Evolutionary conservation across 2,113 vertebrate species (phyloP).

Genomic region (Okapia johnstoni): DNA sequence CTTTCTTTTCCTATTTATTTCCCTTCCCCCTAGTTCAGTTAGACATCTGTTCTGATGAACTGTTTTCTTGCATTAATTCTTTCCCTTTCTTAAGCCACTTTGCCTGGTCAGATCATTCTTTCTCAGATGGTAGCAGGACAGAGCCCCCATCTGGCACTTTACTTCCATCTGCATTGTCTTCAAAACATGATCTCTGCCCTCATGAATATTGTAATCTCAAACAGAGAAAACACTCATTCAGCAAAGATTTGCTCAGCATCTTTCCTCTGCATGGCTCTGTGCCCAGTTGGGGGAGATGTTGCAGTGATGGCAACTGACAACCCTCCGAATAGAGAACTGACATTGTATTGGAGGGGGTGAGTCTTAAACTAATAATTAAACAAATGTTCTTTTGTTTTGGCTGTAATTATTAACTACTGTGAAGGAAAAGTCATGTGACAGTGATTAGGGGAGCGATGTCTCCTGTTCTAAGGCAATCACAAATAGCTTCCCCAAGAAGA

Average conservation of each 20-base stretch:
- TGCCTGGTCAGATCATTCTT: not conserved
- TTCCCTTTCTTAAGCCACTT: no score
- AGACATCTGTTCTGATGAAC: not conserved
- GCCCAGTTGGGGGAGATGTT: fast-evolving
- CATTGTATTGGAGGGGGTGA: not conserved
- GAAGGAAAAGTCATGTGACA: not conserved
- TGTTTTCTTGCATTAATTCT: not conserved
- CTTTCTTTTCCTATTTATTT: not conserved
- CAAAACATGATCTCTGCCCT: not conserved
- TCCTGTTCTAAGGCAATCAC: not conserved
- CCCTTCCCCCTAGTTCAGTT: fast-evolving
- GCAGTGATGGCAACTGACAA: not conserved
- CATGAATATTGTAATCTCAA: not conserved
- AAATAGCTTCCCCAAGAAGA: not conserved
- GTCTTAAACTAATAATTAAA: not conserved
- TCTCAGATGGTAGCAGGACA: not conserved
- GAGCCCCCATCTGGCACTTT: not conserved
- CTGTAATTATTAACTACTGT: not conserved
- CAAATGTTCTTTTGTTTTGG: not conserved
- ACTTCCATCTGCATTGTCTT: not conserved
- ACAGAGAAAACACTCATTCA: not conserved
- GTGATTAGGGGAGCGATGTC: not conserved
- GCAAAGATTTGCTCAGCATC: not conserved
- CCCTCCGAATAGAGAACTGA: no score
- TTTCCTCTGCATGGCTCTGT: not conserved